Percentiles rank a stretch among this genome's conserved stretches.
Conservation (phyloP, 2,888 invertebrate genomes). For the Oegoconia quadripuncta region DNA sequence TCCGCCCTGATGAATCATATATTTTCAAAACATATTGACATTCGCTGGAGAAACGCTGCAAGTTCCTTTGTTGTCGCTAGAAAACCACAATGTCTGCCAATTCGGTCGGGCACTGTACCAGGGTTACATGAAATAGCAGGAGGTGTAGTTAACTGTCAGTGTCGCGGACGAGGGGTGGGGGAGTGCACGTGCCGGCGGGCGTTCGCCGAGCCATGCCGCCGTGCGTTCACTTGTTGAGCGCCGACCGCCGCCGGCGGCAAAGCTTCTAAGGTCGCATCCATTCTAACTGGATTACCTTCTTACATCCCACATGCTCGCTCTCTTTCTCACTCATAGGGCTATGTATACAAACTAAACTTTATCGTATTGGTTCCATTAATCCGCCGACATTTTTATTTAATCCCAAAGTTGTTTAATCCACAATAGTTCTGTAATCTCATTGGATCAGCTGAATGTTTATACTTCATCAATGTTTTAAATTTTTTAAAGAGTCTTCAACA, state of each 20-base stretch:
- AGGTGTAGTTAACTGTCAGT: slow-evolving; percentile 46
- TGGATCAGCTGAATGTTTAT: too few species aligned
- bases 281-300: slow-evolving; percentile 16
- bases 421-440: too few species aligned
- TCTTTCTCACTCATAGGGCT: slow-evolving; percentile 37
- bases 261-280: slow-evolving; percentile 32
- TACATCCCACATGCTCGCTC: slow-evolving; percentile 34
- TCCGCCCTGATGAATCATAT: too few species aligned
- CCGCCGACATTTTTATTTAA: slow-evolving; percentile 10
- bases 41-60: slow-evolving; percentile 3
- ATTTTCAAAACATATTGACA: too few species aligned
- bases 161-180: slow-evolving; percentile 28
- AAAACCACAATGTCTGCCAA: slow-evolving; percentile 72
- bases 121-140: slow-evolving; percentile 46
- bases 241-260: slow-evolving; percentile 20
- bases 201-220: slow-evolving; percentile 62
- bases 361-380: slow-evolving; percentile 36
- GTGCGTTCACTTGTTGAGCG: slow-evolving; percentile 68
- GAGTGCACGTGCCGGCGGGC: slow-evolving; percentile 65
- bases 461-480: too few species aligned
- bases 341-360: slow-evolving; percentile 22
- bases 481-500: too few species aligned
- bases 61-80: slow-evolving; percentile 34
- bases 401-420: too few species aligned
- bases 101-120: slow-evolving; percentile 60